phyloP scores from a whole-genome alignment of 1,140 invertebrate species.

The Platyscapa corneri region DNA sequence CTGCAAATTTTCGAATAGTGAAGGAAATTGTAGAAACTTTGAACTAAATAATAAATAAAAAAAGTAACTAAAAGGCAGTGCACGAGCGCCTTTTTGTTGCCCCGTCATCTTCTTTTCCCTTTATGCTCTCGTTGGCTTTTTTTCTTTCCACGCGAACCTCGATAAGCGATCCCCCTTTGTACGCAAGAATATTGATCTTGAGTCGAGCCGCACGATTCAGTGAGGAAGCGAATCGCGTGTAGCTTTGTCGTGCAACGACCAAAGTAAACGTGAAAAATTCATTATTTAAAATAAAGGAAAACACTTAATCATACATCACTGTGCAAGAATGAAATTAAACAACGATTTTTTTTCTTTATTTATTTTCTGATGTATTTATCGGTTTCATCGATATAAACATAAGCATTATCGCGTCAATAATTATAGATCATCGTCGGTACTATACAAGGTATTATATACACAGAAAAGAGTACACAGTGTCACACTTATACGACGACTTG shows the following conservation, averaged over 20 bases:
- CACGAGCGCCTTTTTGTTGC: conserved; percentile 35
- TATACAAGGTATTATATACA: conserved; percentile 65
- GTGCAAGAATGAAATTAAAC: conserved; percentile 19
- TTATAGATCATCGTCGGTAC: conserved; percentile 56
- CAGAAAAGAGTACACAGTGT: conserved; percentile 57
- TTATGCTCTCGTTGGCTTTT: conserved; percentile 29
- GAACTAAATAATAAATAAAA: conserved; percentile 1
- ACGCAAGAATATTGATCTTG: conserved; percentile 58
- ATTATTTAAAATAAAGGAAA: conserved; percentile 34
- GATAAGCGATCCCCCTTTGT: conserved; percentile 58
- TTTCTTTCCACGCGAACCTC: conserved; percentile 44
- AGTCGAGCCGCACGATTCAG: conserved; percentile 27
- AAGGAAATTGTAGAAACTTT: conserved; percentile 7
- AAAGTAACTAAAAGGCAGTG: background rate
- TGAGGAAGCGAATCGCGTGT: conserved; percentile 57
- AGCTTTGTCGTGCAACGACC: conserved; percentile 26
- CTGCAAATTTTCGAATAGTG: background rate
- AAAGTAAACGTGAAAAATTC: conserved; percentile 46
- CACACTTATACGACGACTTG: conserved; percentile 58
- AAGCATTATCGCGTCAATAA: conserved; percentile 64
- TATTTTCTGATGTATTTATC: conserved; percentile 64
- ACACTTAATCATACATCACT: background rate
- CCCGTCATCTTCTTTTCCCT: conserved; percentile 51
- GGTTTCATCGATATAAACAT: conserved; percentile 67
- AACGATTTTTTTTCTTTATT: conserved; percentile 59